Base-by-base conservation (phyloP, 2,797 vertebrate genomes). In the Pantherophis alleghaniensis region DNA sequence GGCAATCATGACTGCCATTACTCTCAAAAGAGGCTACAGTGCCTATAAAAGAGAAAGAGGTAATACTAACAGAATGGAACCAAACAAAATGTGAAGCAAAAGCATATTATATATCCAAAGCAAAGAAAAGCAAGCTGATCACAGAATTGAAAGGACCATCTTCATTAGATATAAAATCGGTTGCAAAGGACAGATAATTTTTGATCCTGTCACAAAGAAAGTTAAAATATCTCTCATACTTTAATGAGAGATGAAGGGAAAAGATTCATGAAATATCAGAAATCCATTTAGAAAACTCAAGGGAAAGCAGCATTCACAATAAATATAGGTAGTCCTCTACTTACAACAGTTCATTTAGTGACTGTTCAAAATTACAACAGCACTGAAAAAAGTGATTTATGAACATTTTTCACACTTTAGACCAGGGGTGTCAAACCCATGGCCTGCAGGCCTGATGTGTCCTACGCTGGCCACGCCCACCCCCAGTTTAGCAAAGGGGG, bases 371-470 rank as follows among this genome's bases (percentile, higher is more conserved):
- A 14, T 37, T 74, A 37, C 16, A 74, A 37, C 16, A 18, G 66
- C 66, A 74, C 14, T 18, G 63, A 9, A 37, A 74, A 74, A 74
- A 37, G 14, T 37, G 14, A 37, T 20, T 74, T 37, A 20, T 74
- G 14, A 37, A 7, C 16, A 18, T 37, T 37, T 74, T 20, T 37
- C 66, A 9, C n/a, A 37, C 7, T 74, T 74, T 18, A 37, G 66
- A 74, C 11, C 61, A 28, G 26, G 26, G 26, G 61, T 63, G 26
- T n/a, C 61, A 63, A 63, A 63, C 11, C 12, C 11, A 4, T 11
- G 3, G 61, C 7, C 22, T 2, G 2, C 2, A 2, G 7, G 22
- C 60, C 7, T 0, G 22, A 24, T 10, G 60, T 7, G 0, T 26
- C 26, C 28, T 11, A 1, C 0, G 4, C 11, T 63, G 61, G 61